phyloP scores from a whole-genome alignment of 2,113 vertebrate species.

The Acrocephalus arundinaceus region DNA sequence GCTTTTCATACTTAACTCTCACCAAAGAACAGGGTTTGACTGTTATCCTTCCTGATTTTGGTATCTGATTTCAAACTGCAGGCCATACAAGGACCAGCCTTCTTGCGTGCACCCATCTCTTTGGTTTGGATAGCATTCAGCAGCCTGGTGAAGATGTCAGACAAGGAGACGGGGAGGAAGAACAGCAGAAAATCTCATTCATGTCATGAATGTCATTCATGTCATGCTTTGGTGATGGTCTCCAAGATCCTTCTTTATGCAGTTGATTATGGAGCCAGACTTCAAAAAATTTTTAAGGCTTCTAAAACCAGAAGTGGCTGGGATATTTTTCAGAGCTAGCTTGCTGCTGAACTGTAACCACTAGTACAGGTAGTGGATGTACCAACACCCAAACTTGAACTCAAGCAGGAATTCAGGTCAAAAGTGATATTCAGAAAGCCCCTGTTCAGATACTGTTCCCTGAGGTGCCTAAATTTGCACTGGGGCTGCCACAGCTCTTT shows the following conservation, averaged over 20 bases:
- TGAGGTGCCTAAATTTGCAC: background rate
- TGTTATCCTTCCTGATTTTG: background rate
- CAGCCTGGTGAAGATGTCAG: background rate
- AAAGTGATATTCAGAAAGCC: background rate
- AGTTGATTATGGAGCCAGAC: background rate
- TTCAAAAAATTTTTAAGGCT: background rate
- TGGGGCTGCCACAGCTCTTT: background rate
- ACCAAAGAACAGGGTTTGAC: background rate
- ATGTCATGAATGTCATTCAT: rapidly evolving
- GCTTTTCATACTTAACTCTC: background rate
- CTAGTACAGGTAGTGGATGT: background rate
- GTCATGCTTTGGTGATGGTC: background rate
- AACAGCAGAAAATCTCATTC: background rate
- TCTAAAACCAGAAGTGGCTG: background rate
- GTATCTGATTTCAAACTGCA: background rate
- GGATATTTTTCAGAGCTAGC: background rate
- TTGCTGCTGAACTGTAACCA: background rate
- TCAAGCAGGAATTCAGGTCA: background rate
- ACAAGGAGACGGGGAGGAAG: background rate
- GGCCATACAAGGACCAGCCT: background rate
- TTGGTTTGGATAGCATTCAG: background rate
- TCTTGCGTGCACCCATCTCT: background rate
- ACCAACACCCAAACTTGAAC: background rate
- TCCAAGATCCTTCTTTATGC: background rate
- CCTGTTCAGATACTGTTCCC: background rate